Conservation (phyloP, 2,797 vertebrate genomes). For the Acanthurus tractus region DNA sequence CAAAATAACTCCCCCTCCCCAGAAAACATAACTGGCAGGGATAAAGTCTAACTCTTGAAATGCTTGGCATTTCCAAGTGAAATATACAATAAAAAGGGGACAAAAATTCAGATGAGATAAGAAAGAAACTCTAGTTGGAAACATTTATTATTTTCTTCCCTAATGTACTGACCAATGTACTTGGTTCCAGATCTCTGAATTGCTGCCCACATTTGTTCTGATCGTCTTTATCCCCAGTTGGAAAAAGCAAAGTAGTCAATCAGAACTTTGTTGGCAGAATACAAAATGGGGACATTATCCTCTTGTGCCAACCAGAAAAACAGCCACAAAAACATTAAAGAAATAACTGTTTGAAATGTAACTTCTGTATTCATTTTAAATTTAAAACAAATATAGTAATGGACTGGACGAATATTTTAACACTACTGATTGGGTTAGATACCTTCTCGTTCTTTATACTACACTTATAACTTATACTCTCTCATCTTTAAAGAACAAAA, state of each 20-base stretch:
- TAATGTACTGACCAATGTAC: no score
- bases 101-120: slow-evolving; percentile 1
- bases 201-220: neutral
- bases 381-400: neutral
- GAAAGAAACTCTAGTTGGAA: neutral
- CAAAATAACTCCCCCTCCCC: slow-evolving; percentile 35
- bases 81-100: neutral
- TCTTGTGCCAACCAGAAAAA: neutral
- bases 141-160: slow-evolving; percentile 12
- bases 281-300: neutral
- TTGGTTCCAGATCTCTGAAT: neutral
- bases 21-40: slow-evolving; percentile 37
- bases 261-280: neutral
- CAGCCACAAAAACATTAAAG: neutral
- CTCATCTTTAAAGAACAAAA: slow-evolving; percentile 30
- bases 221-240: neutral
- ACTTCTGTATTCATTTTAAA: neutral
- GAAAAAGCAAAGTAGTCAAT: neutral
- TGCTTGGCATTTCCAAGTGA: slow-evolving; percentile 38
- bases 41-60: slow-evolving; percentile 38
- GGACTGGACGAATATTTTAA: neutral
- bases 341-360: neutral
- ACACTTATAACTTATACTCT: slow-evolving; percentile 8
- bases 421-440: neutral
- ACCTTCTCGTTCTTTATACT: slow-evolving; percentile 3